These are phyloP conservation scores for Sorex fumeus DNA, from an alignment of 2,113 vertebrate species.

Conservation along the genomic window DNA sequence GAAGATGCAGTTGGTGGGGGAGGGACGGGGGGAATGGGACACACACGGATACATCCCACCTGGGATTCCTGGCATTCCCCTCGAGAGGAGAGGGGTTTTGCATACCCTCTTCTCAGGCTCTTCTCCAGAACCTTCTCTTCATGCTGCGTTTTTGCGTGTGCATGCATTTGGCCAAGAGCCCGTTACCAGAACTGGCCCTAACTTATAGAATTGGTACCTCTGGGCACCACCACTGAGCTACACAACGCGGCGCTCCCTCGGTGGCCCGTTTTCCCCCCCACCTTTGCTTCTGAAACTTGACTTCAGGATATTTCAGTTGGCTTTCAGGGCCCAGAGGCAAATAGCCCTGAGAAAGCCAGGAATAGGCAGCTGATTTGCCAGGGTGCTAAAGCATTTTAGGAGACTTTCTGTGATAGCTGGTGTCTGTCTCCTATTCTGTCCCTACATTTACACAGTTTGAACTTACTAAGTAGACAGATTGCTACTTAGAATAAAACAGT, in stretches of 20 bases:
- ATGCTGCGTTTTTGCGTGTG: not conserved
- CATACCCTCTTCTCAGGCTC: not conserved
- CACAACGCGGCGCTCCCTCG: not conserved
- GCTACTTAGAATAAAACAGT: not conserved
- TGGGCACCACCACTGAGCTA: not conserved
- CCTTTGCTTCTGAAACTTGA: constrained; percentile 28
- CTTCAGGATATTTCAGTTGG: not conserved
- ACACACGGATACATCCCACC: too few species aligned
- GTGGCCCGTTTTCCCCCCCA: not conserved
- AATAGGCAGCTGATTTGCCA: not conserved
- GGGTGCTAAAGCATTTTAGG: constrained; percentile 30
- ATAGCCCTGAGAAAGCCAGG: not conserved
- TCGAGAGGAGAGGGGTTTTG: not conserved
- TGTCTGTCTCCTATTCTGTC: not conserved
- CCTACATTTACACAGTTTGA: not conserved
- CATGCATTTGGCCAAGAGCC: not conserved
- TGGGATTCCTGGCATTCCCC: not conserved
- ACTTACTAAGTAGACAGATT: not conserved
- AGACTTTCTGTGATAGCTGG: not conserved
- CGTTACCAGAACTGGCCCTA: too few species aligned
- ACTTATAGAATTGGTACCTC: too few species aligned
- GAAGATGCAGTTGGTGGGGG: constrained; percentile 1
- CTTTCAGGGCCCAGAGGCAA: not conserved
- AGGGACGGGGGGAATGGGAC: too few species aligned
- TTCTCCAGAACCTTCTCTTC: not conserved